These are phyloP conservation scores for Ascaphus truei DNA, from an alignment of 2,113 vertebrate species.

Conservation along the genomic window DNA sequence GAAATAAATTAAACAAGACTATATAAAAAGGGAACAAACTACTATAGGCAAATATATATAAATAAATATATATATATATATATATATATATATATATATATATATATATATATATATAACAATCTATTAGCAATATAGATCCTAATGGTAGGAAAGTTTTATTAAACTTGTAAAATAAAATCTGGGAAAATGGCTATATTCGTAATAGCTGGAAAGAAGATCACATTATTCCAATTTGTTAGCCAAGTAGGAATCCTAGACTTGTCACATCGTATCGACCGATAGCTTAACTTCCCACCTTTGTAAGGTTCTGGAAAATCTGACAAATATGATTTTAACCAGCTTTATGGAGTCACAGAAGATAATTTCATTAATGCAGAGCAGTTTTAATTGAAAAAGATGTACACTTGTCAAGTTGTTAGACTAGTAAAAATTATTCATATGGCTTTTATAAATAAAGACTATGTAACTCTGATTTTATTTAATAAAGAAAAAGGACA, in stretches of 20 bases:
- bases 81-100: neutral
- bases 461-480: too few relatives aligned
- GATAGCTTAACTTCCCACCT: neutral
- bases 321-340: neutral
- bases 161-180: conserved; percentile 15
- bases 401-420: too few relatives aligned
- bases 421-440: too few relatives aligned
- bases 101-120: neutral
- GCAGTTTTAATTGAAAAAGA: too few relatives aligned
- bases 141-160: conserved; percentile 22
- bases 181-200: neutral
- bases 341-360: neutral
- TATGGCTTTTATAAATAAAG: too few relatives aligned
- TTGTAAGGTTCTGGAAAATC: neutral
- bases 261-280: conserved; percentile 4
- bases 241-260: conserved; percentile 16
- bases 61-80: too few relatives aligned
- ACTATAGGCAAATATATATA: neutral
- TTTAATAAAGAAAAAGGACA: too few relatives aligned
- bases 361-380: too few relatives aligned
- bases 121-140: conserved; percentile 1
- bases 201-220: neutral
- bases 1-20: neutral
- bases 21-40: neutral
- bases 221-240: neutral